Evolutionary conservation across 2,797 vertebrate species (phyloP).

Genomic region (Poeciliopsis presidionis): DNA sequence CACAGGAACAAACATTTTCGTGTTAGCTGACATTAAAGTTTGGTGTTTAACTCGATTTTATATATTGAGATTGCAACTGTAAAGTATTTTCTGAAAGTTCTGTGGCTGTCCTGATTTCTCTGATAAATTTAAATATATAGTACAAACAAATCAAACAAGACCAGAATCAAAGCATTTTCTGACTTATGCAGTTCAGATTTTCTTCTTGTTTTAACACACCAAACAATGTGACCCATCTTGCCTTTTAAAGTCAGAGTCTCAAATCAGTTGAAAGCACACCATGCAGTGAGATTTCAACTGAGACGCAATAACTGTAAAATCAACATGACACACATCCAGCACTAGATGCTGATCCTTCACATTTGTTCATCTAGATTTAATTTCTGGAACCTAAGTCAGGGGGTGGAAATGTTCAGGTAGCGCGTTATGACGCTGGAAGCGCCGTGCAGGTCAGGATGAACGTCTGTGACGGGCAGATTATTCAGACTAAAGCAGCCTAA

Average conservation of each 20-base stretch:
- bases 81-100: not conserved
- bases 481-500: constrained; percentile 78
- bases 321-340: constrained; percentile 28
- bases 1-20: constrained; percentile 29
- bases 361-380: constrained; percentile 72
- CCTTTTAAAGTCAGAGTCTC: not conserved
- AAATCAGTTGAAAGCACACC: not conserved
- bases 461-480: constrained; percentile 82
- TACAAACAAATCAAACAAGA: not conserved
- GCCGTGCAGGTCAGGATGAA: constrained; percentile 77
- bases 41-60: not conserved
- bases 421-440: constrained; percentile 71
- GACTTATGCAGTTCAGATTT: not conserved
- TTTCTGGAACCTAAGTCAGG: constrained; percentile 70
- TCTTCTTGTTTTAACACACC: not conserved
- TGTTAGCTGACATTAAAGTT: constrained; percentile 21
- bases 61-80: not conserved
- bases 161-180: constrained; percentile 8
- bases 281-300: constrained; percentile 15
- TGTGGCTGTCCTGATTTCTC: not conserved
- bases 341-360: constrained; percentile 39
- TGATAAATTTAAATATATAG: not conserved
- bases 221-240: not conserved
- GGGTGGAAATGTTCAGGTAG: constrained; percentile 72
- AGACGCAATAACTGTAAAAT: constrained; percentile 31